Base-by-base conservation (phyloP, 2,797 vertebrate genomes). In the Euphonia xanthogaster region DNA sequence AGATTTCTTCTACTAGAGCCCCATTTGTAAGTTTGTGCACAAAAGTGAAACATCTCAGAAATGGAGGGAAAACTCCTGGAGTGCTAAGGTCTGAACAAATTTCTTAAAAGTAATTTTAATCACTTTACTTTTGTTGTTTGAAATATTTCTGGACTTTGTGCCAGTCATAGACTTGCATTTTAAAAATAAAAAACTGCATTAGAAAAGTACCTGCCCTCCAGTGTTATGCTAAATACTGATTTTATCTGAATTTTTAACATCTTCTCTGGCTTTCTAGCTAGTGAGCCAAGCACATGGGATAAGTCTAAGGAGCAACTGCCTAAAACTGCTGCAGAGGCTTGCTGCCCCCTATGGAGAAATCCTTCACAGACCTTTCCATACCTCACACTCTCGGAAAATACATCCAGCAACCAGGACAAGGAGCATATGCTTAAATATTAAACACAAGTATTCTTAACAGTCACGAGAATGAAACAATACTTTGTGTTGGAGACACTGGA, bases 301-400 rank as follows among this genome's bases (percentile, higher is more conserved):
- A 3, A 66, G 23, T 31, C 44, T 30, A 35, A 71, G 18, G n/a
- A 96, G 35, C 45, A 47, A 67, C 40, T 12, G 28, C 11, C 48
- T 44, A 30, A 39, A 50, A 78, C 18, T 66, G 73, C 42, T 25
- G 55, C 93, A 90, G 90, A 72, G 25, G 58, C 82, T 75, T 94
- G 93, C 93, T 95, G 94, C 93, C 96, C 94, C 92, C 94, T 94
- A 80, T n/a, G 73, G 95, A 97, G 70, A 95, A 77, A 77, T 5
- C 27, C 51, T 62, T 77, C 68, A 57, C 18, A 63, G 71, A 63
- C 23, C 65, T 70, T 70, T 16, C 21, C 28, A 10, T 2, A 60
- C 28, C 31, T 30, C 25, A 76, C 5, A 14, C 14, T 42, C 45
- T 25, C 4, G 3, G 39, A 35, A 91, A 79, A 74, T 25, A 48